These are phyloP conservation scores for Meghimatium bilineatum DNA, from an alignment of 2,888 invertebrate species.

Conservation along the genomic window DNA sequence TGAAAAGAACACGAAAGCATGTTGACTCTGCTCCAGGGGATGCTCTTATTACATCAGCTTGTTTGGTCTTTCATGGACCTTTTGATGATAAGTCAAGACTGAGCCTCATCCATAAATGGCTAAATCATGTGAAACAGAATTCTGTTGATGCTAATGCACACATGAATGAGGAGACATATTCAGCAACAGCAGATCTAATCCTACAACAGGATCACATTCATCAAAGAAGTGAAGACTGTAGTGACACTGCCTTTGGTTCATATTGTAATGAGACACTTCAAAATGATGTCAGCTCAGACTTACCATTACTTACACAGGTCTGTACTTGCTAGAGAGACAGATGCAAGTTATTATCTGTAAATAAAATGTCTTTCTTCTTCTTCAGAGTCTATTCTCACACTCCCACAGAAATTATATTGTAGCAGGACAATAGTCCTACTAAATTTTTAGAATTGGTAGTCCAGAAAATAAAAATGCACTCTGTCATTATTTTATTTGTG, in stretches of 20 bases:
- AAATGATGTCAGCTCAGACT: constrained; percentile 46
- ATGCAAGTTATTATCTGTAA: too few species aligned
- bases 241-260: constrained; percentile 26
- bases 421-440: too few species aligned
- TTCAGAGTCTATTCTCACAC: too few species aligned
- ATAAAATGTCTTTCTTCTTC: too few species aligned
- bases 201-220: constrained; percentile 31
- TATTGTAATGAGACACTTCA: constrained; percentile 33
- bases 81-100: constrained; percentile 69
- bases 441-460: too few species aligned
- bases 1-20: constrained; percentile 66
- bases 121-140: constrained; percentile 67
- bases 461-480: too few species aligned
- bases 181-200: constrained; percentile 49
- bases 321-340: neutral
- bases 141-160: constrained; percentile 54
- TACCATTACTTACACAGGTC: constrained; percentile 48
- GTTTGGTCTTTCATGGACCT: constrained; percentile 74
- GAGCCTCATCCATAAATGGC: constrained; percentile 72
- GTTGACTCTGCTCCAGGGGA: constrained; percentile 72
- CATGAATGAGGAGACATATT: constrained; percentile 49
- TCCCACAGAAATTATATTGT: too few species aligned
- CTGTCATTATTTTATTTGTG: too few species aligned
- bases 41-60: constrained; percentile 73
- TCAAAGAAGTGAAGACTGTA: neutral